Percentiles rank a stretch among this genome's conserved stretches.
These are phyloP conservation scores for Apocheima hispidaria DNA, from an alignment of 2,888 invertebrate species.

Conservation along the genomic window DNA sequence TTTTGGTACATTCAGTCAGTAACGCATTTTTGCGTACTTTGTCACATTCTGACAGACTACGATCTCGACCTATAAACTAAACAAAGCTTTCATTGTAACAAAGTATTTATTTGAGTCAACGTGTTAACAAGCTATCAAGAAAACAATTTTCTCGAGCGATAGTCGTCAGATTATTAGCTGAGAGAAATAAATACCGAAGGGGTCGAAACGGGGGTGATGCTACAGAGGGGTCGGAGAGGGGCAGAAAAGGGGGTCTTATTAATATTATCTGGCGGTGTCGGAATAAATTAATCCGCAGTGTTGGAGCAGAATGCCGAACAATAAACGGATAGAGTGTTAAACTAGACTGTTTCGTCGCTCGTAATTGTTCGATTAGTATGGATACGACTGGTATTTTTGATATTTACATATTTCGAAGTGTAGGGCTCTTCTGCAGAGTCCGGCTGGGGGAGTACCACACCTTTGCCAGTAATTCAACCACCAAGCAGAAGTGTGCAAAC, in stretches of 20 bases:
- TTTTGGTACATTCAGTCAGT: neutral
- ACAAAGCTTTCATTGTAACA: conserved; percentile 6
- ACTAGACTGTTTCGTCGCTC: conserved; percentile 56
- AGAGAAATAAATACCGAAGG: conserved; percentile 49
- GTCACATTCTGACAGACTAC: neutral
- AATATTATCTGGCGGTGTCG: conserved; percentile 58
- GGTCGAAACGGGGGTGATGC: conserved; percentile 20
- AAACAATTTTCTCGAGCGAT: conserved; percentile 69
- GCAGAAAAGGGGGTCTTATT: conserved; percentile 42
- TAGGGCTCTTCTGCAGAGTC: neutral
- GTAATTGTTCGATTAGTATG: conserved; percentile 48
- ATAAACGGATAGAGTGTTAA: conserved; percentile 65
- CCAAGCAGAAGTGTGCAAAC: too few relatives aligned
- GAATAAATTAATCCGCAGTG: conserved; percentile 72
- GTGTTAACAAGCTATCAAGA: conserved; percentile 71
- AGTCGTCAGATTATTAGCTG: conserved; percentile 59
- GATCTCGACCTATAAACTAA: neutral
- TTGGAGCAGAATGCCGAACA: conserved; percentile 62
- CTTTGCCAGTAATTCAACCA: too few relatives aligned
- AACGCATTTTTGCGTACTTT: neutral
- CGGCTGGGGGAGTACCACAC: too few relatives aligned
- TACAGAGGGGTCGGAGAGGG: conserved; percentile 4
- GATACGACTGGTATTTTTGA: conserved; percentile 37
- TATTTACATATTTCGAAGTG: too few relatives aligned
- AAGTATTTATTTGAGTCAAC: conserved; percentile 27